phyloP scores from a whole-genome alignment of 2,113 vertebrate genomes.

The Alethe castanea region DNA sequence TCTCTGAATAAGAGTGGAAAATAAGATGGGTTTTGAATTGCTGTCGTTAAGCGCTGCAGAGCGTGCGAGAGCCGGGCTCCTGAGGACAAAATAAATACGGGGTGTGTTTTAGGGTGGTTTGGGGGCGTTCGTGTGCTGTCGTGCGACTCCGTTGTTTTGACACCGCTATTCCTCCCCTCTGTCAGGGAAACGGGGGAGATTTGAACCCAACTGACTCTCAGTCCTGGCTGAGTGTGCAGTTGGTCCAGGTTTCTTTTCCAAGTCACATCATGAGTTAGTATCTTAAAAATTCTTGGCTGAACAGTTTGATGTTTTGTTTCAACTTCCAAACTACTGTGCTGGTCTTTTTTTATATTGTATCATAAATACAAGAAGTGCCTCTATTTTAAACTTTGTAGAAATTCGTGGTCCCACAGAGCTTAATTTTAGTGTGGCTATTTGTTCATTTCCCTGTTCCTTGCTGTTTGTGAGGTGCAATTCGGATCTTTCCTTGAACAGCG shows the following conservation, averaged over 20 bases:
- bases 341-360: not conserved
- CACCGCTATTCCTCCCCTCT: not conserved
- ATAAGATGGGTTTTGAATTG: not conserved
- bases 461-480: not conserved
- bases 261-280: not conserved
- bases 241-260: not conserved
- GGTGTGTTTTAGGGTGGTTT: not conserved
- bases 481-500: not conserved
- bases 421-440: not conserved
- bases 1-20: not conserved
- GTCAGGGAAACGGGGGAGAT: not conserved
- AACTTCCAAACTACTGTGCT: not conserved
- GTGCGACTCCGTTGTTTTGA: not conserved
- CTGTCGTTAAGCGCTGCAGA: not conserved
- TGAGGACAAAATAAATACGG: not conserved
- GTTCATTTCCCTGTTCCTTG: not conserved
- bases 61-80: not conserved
- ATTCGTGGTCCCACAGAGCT: not conserved
- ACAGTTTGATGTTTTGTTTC: not conserved
- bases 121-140: accelerated
- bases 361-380: not conserved
- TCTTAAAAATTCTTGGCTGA: constrained; percentile 24
- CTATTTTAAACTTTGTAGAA: not conserved
- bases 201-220: not conserved
- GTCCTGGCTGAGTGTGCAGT: not conserved